Base-by-base conservation (phyloP, 2,113 vertebrate genomes). In the Antechinus stuartii region DNA sequence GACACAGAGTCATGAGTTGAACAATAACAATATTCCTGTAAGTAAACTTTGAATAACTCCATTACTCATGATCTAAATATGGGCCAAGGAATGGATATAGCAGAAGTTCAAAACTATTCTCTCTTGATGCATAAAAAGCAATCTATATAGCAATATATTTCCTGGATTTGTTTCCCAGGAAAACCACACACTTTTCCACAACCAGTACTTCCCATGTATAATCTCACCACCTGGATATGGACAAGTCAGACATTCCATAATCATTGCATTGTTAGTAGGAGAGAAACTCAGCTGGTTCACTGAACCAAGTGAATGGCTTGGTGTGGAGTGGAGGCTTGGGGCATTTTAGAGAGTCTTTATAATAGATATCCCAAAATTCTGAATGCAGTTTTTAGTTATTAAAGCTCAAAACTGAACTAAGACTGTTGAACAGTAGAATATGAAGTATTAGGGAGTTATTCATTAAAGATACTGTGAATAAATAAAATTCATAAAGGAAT, bases 21-120 rank as follows among this genome's bases (percentile, higher is more conserved):
- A 98, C 96, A 98, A 98, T 98, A 96, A 97, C 97, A 96, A 84
- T 96, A 95, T 97, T 98, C 97, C 98, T 98, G 97, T 98, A 97
- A 95, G 96, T 98, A 98, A 98, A 98, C 97, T 98, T 96, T 98
- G 96, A 47, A 92, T 98, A 97, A 98, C 97, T 97, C 92, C 95
- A 92, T 98, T 98, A 98, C 96, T 98, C 97, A 97, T 97, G 96
- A 91, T 92, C 97, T 98, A 98, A 97, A 98, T 97, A 96, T 98
- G 89, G 92, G 94, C 94, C 95, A 90, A 94, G 94, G 68, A 98
- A 98, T 98, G 95, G 91, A 96, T 95, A 95, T 96, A 97, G 89
- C 98, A 98, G 97, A 97, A 96, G 95, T 97, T 96, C 94, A 97
- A 94, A 95, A 95, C 91, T 96, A 92, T 96, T 94, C 94, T 96